Evolutionary conservation across 2,113 vertebrate species (phyloP), one percentile per base, ranked within the genome.

Genomic region (Halichoeres trimaculatus): DNA sequence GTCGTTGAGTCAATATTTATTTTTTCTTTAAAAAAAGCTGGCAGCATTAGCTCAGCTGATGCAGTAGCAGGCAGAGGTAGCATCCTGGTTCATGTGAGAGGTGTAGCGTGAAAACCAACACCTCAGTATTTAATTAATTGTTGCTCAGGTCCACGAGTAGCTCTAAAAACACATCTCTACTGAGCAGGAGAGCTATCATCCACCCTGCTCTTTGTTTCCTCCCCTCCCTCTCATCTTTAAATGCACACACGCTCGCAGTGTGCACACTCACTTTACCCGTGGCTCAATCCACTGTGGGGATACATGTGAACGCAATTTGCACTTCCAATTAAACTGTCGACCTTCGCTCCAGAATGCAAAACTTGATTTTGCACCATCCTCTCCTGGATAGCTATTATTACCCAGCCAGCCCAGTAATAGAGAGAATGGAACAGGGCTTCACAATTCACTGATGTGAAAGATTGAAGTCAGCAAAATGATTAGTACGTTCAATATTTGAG

Each of bases 261-360:
- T 76, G 58, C 85, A 84, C 85, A 54, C 72, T 91, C 63, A 78
- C 79, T 85, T 84, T 84, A 81, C 74, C 86, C 74, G 35, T 79
- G 73, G 76, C 85, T 87, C 85, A 77, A 85, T 92, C 93, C 95
- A 94, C 96, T 85, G 87, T 91, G 95, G 96, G 95, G 95, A 96
- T 95, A 94, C 94, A 94, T 91, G 93, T 96, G 94, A 95, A 91
- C 91, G 92, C 93, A 96, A 96, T 96, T 89, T 92, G 93, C 95
- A 94, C 95, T 96, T 95, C 95, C 95, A 98, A 97, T 97, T 98
- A 98, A 91, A 93, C 94, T 94, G 95, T 92, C 93, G 95, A 95
- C 92, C 95, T 95, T 91, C 93, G 93, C 91, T 94, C 93, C 89
- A 95, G 94, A 94, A 96, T 92, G 90, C 91, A 91, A 90, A 90